Evolutionary conservation across 1,140 invertebrate genomes (phyloP), one percentile per base, ranked within the genome.

Genomic region (Aradophagus sp.): DNA sequence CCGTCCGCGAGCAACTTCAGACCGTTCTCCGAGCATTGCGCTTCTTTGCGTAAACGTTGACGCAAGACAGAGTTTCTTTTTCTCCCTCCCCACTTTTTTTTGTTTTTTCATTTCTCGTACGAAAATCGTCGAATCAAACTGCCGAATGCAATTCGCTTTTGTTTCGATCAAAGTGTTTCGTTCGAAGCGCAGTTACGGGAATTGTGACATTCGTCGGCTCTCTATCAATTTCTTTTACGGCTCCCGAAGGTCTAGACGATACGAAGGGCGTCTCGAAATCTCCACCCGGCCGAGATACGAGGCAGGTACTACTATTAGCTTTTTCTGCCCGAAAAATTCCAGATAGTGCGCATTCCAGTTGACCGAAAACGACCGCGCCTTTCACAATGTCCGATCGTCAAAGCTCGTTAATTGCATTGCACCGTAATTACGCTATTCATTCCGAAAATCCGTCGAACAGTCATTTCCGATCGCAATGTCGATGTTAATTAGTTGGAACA

Each of bases 171-270:
- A n/a, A n/a, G n/a, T 45, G 42, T 61, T 73, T 67, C 50, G 56
- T 56, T 62, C 36, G 62, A 73, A 67, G 52, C 45, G 32, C 32
- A 62, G 69, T 73, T 67, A 73, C 48, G 63, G 56, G 62, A 63
- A 67, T 62, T 62, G 69, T 67, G 63, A 73, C 63, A 73, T 73
- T 73, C 68, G 62, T 68, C 71, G 47, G 65, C 62, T 61, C 61
- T 50, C 59, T 65, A 73, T 73, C 71, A 61, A 62, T 69, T 62
- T 69, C 71, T 74, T 68, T 56, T 56, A 50, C 50, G 71, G 65
- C 77, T 78, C 74, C 66, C 58, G 58, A 44, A n/a, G 63, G 63
- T 74, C 69, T 72, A 73, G 73, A 76, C 77, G 78, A 80, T 76
- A 72, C 61, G 67, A 56, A 63, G 73, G 70, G 65, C 76, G 77